A percentile compares a stretch with the other conserved stretches of the same genome.
phyloP scores from a whole-genome alignment of 2,113 vertebrate genomes.

The Lamprotornis superbus region DNA sequence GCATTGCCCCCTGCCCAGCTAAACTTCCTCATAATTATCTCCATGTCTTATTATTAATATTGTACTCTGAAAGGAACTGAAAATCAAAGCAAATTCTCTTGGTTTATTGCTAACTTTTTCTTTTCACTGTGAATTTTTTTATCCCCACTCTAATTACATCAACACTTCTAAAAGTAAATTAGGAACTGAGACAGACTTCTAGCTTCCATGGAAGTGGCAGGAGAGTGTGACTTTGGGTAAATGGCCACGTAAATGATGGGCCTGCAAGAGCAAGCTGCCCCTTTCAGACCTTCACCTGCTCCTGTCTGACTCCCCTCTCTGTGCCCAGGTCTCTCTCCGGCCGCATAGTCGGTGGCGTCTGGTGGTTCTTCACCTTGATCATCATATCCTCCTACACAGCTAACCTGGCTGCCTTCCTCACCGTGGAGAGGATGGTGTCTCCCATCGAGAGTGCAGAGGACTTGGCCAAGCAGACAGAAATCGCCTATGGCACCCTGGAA shows the following conservation, averaged over 20 bases:
- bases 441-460: constrained; percentile 98
- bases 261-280: not conserved
- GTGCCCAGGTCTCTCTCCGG: constrained; percentile 90
- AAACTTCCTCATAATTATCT: not conserved
- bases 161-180: not conserved
- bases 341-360: constrained; percentile 96
- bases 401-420: constrained; percentile 98
- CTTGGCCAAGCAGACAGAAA: constrained; percentile 97
- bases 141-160: not conserved
- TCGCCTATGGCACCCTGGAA: constrained; percentile 95
- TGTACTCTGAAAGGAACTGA: not conserved
- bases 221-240: not conserved
- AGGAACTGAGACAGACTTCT: not conserved
- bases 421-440: constrained; percentile 98
- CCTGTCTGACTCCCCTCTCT: constrained; percentile 26
- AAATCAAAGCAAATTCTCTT: not conserved
- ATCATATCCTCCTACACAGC: constrained; percentile 99
- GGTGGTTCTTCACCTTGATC: constrained; percentile 99
- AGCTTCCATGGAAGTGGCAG: not conserved
- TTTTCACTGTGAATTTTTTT: not conserved
- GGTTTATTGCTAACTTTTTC: not conserved
- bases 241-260: not conserved
- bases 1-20: not conserved
- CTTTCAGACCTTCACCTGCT: not conserved
- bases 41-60: not conserved